Evolutionary conservation across 2,888 invertebrate genomes (phyloP), one percentile per base, ranked within the genome.

Genomic region (Catocala sponsa): DNA sequence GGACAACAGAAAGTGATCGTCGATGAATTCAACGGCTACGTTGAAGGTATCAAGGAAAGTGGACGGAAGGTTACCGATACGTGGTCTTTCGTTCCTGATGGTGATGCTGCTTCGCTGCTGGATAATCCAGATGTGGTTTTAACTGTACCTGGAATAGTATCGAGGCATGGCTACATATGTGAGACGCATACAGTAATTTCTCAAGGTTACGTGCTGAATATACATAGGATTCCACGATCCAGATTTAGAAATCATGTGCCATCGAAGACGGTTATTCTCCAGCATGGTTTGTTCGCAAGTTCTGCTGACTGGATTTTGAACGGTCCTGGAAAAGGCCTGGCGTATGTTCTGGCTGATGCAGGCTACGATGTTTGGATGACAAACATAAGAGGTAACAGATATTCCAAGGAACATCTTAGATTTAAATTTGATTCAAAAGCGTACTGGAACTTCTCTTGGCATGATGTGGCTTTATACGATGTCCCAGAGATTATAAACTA

Each of bases 381-480:
- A 0, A 98, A 98, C 85, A 95, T 96, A 15, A 93, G 98, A 76
- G 98, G 98, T 0, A 98, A 98, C 86, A 95, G 94, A 2, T 98
- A 97, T 84, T 96, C 96, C 0, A 95, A 94, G 71, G 95, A 95
- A 38, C 97, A 98, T 76, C 85, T 94, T 0, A 92, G 87, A 43
- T 88, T 95, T 33, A 92, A 95, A 57, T 89, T 92, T 0, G 89
- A 95, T 38, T 95, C 96, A n/a, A 89, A 95, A 52, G 87, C 95
- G 33, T 98, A 96, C 87, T 97, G 97, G 97, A 91, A 94, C 70
- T 95, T 95, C 66, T 98, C 98, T 70, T 99, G 97, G 96, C 97
- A 99, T 76, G 98, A 99, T 87, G 97, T 98, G 92, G 98, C 97
- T 0, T 74, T 95, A 5, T 96, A 97, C 82, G 99, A 99, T 89